phyloP scores from a whole-genome alignment of 2,113 vertebrate genomes.

The Bubo scandiacus region DNA sequence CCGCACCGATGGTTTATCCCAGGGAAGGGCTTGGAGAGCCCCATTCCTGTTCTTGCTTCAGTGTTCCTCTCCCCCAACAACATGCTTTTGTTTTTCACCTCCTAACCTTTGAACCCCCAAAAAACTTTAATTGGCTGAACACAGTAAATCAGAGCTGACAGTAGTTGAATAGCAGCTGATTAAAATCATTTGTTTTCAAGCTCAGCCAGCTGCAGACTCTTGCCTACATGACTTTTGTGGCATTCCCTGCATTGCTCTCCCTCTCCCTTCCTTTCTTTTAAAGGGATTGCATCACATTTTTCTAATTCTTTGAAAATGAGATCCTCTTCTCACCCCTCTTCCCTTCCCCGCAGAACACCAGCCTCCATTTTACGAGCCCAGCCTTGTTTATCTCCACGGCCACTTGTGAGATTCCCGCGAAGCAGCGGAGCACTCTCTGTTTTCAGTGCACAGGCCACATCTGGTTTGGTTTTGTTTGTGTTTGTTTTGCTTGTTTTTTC shows the following conservation, averaged over 20 bases:
- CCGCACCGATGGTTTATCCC: rapidly evolving
- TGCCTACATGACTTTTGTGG: conserved; percentile 64
- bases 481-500: not conserved
- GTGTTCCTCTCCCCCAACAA: not conserved
- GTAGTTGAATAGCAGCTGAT: conserved; percentile 71
- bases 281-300: conserved; percentile 43
- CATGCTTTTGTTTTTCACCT: conserved; percentile 31
- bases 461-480: conserved; percentile 34
- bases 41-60: not conserved
- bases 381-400: not conserved
- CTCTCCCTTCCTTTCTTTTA: conserved; percentile 25
- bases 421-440: not conserved
- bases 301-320: conserved; percentile 46
- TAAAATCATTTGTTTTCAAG: conserved; percentile 79
- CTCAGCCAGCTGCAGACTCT: conserved; percentile 70
- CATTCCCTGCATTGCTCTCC: conserved; percentile 45
- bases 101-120: conserved; percentile 57
- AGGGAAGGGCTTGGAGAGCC: not conserved
- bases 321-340: not conserved
- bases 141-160: conserved; percentile 81
- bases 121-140: conserved; percentile 59
- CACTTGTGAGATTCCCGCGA: not conserved
- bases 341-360: not conserved
- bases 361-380: not conserved
- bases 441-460: not conserved